Evolutionary conservation across 2,888 invertebrate species (phyloP).

Genomic region (Acanthosepion esculentum): DNA sequence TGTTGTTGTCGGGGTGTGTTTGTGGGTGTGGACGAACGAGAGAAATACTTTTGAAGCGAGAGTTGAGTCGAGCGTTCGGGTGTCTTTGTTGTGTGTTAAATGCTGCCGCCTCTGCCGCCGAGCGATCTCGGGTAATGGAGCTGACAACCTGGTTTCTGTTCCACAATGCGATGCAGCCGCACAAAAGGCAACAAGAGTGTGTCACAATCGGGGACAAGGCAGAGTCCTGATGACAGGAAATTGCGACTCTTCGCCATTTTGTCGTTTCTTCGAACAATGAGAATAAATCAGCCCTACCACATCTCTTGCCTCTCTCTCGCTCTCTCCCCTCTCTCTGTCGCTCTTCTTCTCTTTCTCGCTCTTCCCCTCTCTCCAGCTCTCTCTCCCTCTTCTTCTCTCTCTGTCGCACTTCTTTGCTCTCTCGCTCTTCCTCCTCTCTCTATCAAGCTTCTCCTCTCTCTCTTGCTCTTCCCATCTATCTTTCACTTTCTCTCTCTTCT

Average conservation of each 20-base stretch:
- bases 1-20: no score
- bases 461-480: background rate
- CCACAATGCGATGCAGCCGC: background rate
- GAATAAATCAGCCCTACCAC: background rate
- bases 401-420: background rate
- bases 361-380: no score
- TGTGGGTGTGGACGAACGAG: no score
- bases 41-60: no score
- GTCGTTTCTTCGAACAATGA: background rate
- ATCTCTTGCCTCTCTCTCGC: no score
- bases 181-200: background rate
- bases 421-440: background rate
- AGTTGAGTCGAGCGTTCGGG: no score
- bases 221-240: constrained; percentile 4
- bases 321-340: no score
- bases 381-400: no score
- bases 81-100: no score
- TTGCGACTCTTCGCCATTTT: constrained; percentile 21
- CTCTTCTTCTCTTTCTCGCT: no score
- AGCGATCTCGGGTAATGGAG: constrained; percentile 14
- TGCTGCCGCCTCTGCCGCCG: background rate
- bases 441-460: background rate
- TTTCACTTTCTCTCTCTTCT: background rate
- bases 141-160: background rate
- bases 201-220: constrained; percentile 8